Evolutionary conservation across 2,888 invertebrate species (phyloP), one percentile per base, ranked within the genome.

Genomic region (Ormyrus rosae): DNA sequence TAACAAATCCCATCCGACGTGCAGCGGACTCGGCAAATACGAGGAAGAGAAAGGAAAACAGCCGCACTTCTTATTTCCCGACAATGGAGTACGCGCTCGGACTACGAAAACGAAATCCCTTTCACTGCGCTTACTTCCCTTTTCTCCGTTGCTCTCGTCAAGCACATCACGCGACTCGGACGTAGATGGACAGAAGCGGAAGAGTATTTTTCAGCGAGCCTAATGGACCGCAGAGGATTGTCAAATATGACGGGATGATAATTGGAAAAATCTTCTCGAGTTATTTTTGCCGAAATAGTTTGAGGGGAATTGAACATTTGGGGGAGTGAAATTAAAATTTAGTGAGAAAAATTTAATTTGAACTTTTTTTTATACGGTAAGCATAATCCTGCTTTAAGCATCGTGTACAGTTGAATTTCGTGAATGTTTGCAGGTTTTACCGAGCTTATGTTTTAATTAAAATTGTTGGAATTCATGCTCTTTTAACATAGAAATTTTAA

Each of bases 61-160:
- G 46, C 34, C 53, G 46, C 45, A 19, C 60, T 75, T 58, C 56
- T 74, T 58, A 67, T 65, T 67, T 48, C 34, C 10, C 13, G 73
- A 73, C 64, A 73, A 64, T 64, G 50, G 74, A 58, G 50, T 46
- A 74, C 65, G 56, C 64, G 74, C 63, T 63, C 9, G 55, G 48
- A 73, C 64, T 73, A 45, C 63, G 34, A 34, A 34, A 34, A 34
- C 34, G 34, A 34, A 34, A 4, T 34, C 34, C 34, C 34, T 34
- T 34, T 34, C 34, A 34, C 34, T 34, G 34, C 34, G 34, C 34
- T 34, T 4, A 34, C 34, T 4, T 34, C 34, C 4, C 34, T 34
- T 34, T 34, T 34, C 3, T 4, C 34, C 34, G 34, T 68, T 51
- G 19, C 55, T 68, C 13, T 68, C 53, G 10, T 11, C 67, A 7